Percentiles rank a stretch among this genome's conserved stretches.
These are phyloP conservation scores for Cheiracanthium punctorium DNA, from an alignment of 2,888 invertebrate genomes.

Conservation along the genomic window DNA sequence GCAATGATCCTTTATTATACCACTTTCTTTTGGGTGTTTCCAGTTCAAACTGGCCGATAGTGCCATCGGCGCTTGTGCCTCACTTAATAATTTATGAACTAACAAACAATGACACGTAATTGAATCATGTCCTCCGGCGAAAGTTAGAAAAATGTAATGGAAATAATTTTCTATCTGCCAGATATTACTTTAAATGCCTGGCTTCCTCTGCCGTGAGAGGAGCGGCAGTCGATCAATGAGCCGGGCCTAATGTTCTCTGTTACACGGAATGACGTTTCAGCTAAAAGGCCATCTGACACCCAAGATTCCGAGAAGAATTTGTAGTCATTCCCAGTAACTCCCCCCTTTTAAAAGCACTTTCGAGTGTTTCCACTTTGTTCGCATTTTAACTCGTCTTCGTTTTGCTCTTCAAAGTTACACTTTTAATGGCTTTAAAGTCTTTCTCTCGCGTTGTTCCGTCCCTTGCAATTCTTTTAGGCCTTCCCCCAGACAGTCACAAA, in stretches of 20 bases:
- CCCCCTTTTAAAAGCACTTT: conserved; percentile 68
- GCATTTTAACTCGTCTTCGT: conserved; percentile 61
- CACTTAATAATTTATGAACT: too few species aligned
- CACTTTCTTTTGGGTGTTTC: too few species aligned
- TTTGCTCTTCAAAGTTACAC: conserved; percentile 55
- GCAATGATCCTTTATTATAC: too few species aligned
- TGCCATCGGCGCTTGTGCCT: too few species aligned
- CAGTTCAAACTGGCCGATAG: too few species aligned
- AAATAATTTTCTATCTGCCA: too few species aligned
- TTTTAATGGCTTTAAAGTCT: conserved; percentile 69
- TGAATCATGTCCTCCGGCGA: too few species aligned
- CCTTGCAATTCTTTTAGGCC: conserved; percentile 2
- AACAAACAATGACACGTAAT: too few species aligned
- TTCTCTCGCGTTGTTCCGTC: conserved; percentile 33
- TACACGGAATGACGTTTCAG: not conserved
- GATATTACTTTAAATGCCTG: too few species aligned
- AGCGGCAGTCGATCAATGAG: not conserved
- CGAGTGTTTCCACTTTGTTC: conserved; percentile 66
- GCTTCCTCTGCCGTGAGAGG: too few species aligned
- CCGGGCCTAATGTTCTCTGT: not conserved
- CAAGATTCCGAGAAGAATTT: not conserved
- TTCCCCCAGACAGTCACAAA: conserved; percentile 54
- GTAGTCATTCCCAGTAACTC: conserved; percentile 6
- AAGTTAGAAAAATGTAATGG: too few species aligned
- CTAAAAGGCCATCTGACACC: conserved; percentile 12